These are phyloP conservation scores for Marcusenius ussheri DNA, from an alignment of 2,113 vertebrate genomes.

Conservation along the genomic window DNA sequence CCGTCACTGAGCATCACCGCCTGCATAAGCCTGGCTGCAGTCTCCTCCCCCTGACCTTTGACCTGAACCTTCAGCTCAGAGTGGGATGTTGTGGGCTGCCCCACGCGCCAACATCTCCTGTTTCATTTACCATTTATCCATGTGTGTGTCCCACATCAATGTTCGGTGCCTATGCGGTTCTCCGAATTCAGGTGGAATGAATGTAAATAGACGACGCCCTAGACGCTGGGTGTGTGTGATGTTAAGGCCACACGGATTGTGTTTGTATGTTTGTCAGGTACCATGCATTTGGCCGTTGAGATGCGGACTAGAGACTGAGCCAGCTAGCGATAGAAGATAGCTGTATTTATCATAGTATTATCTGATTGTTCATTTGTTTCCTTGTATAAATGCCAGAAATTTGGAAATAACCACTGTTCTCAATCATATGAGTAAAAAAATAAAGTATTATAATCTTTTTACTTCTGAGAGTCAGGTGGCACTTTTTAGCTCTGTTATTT, in stretches of 20 bases:
- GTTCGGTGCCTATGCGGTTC: background rate
- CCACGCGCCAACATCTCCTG: background rate
- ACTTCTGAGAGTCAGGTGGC: background rate
- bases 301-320: constrained; percentile 8
- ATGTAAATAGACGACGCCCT: background rate
- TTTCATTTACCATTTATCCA: background rate
- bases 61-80: background rate
- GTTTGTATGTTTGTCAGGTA: background rate
- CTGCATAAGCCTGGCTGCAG: background rate
- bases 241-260: background rate
- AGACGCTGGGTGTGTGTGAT: no score
- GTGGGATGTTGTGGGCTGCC: background rate
- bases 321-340: background rate
- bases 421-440: constrained; percentile 2
- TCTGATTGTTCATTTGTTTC: background rate
- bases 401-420: constrained; percentile 15
- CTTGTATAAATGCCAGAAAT: background rate
- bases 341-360: background rate
- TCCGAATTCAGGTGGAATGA: background rate
- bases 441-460: constrained; percentile 7
- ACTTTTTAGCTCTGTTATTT: background rate
- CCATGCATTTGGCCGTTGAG: background rate
- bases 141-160: background rate
- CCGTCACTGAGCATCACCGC: background rate
- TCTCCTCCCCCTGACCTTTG: background rate